A percentile compares a stretch with the other conserved stretches of the same genome.
Evolutionary conservation across 2,797 vertebrate species (phyloP).

Genomic region (Cyclura pinguis): DNA sequence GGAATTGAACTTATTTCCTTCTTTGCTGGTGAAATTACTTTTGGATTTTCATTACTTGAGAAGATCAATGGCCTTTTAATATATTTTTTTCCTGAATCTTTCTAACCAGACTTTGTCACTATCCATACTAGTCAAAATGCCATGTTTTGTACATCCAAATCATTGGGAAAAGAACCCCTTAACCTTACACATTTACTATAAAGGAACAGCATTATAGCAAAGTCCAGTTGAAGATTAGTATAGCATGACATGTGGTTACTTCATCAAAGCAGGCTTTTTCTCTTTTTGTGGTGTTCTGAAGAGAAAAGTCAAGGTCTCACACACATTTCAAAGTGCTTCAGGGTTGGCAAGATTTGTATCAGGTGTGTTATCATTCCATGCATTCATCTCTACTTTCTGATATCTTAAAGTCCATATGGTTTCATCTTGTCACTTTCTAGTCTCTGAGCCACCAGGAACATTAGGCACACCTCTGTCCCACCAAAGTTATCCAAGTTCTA

Average conservation of each 20-base stretch:
- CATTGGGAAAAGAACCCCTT: slow-evolving; percentile 1
- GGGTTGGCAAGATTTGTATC: neutral
- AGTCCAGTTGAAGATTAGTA: neutral
- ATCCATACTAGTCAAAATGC: slow-evolving; percentile 42
- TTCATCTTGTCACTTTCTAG: neutral
- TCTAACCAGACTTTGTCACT: slow-evolving; percentile 22
- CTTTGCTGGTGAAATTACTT: slow-evolving; percentile 62
- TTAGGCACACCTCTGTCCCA: neutral
- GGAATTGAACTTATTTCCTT: slow-evolving; percentile 37
- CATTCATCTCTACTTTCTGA: neutral
- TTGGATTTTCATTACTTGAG: slow-evolving; percentile 52
- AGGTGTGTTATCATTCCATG: neutral
- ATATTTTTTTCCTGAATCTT: slow-evolving; percentile 21
- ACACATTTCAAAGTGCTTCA: neutral
- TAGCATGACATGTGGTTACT: neutral
- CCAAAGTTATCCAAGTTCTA: neutral
- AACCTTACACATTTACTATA: neutral
- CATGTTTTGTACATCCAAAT: slow-evolving; percentile 18
- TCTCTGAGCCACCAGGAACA: neutral
- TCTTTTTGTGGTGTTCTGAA: neutral
- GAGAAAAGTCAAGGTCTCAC: neutral
- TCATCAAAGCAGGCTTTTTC: neutral
- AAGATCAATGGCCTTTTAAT: slow-evolving; percentile 45
- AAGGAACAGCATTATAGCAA: slow-evolving; percentile 22
- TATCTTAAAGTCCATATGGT: neutral